Conservation (phyloP, 2,888 invertebrate species). For the Acrocyrtus sp. region DNA sequence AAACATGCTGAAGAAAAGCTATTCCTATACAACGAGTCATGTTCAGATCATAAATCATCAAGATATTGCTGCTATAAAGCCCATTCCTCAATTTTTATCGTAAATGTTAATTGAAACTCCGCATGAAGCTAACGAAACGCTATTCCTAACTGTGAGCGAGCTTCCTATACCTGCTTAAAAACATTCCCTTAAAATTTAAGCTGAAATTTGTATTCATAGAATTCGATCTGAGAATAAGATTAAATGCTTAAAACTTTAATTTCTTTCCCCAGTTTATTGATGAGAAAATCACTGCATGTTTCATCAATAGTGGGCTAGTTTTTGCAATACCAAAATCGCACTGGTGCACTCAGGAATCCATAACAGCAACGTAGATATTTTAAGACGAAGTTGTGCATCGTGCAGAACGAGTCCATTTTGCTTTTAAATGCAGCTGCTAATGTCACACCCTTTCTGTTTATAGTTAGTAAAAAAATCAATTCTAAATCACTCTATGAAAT, state of each 20-base stretch:
- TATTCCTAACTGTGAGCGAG: not conserved
- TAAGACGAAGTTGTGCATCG: too few species aligned
- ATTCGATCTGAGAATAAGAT: not conserved
- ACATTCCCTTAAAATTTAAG: too few species aligned
- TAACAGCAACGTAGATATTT: too few species aligned
- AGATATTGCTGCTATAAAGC: not conserved
- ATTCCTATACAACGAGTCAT: constrained; percentile 27
- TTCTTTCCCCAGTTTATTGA: not conserved
- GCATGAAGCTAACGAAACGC: constrained; percentile 15
- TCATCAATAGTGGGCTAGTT: too few species aligned
- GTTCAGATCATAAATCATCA: constrained; percentile 37
- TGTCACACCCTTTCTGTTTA: too few species aligned
- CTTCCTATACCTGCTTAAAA: not conserved
- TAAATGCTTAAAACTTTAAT: not conserved
- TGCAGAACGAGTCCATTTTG: too few species aligned
- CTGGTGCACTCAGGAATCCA: too few species aligned
- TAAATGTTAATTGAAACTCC: constrained; percentile 29
- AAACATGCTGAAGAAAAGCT: constrained; percentile 4
- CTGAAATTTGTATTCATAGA: not conserved
- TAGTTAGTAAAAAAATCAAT: too few species aligned
- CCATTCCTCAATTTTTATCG: not conserved
- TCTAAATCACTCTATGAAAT: too few species aligned
- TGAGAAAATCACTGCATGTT: too few species aligned
- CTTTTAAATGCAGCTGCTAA: too few species aligned
- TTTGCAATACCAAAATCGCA: too few species aligned